Conservation (phyloP, 1,140 invertebrate genomes). For the Zaprionus ghesquierei region DNA sequence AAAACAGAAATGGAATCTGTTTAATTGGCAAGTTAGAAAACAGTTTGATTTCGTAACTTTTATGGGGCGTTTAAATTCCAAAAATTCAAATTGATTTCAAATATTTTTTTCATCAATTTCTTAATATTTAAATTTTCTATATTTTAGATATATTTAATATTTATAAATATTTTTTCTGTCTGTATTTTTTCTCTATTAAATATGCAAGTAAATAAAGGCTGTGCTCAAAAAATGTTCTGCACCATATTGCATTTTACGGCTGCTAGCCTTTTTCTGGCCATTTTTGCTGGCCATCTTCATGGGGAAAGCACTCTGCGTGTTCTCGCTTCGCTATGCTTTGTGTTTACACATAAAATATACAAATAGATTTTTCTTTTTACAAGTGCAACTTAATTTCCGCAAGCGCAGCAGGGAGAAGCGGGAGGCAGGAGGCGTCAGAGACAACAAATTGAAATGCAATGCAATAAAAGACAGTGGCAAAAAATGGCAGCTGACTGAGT, state of each 20-base stretch:
- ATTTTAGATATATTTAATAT: background rate
- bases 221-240: background rate
- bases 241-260: too few species aligned
- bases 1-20: background rate
- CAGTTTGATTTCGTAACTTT: background rate
- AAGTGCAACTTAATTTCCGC: conserved; percentile 64
- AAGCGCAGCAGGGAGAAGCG: background rate
- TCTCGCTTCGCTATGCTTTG: background rate
- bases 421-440: too few species aligned
- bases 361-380: background rate
- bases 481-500: background rate
- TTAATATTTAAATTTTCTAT: background rate
- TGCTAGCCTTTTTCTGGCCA: background rate
- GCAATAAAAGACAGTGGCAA: conserved; percentile 34
- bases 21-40: background rate
- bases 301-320: background rate
- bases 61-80: too few species aligned
- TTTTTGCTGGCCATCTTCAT: background rate
- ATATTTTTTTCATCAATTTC: background rate
- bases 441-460: conserved; percentile 60
- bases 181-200: background rate
- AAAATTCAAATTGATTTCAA: too few species aligned
- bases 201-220: background rate
- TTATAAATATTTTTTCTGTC: background rate
- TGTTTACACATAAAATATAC: background rate